These are phyloP conservation scores for Numenius phaeopus DNA, from an alignment of 2,797 vertebrate genomes.

Conservation along the genomic window DNA sequence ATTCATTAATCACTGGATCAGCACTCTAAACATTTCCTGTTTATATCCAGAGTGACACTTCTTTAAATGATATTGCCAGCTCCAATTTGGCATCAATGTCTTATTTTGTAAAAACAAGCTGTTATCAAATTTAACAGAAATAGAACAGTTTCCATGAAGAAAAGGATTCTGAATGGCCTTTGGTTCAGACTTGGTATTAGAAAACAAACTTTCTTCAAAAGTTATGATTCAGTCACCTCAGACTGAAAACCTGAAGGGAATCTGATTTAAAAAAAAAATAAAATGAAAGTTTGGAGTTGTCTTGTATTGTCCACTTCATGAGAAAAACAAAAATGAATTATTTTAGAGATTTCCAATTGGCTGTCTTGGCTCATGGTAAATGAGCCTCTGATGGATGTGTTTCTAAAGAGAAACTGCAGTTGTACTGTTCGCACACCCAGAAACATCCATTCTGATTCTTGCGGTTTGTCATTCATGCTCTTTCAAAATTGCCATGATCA, in stretches of 20 bases:
- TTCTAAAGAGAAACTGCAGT: slow-evolving; percentile 10
- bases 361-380: not conserved
- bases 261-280: not conserved
- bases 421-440: not conserved
- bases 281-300: not conserved
- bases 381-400: not conserved
- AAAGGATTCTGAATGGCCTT: not conserved
- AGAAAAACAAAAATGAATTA: not conserved
- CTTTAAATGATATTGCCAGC: slow-evolving; percentile 48
- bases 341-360: not conserved
- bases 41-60: slow-evolving; percentile 65
- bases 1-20: slow-evolving; percentile 63
- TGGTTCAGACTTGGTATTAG: not conserved
- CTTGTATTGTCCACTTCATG: not conserved
- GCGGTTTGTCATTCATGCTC: not conserved
- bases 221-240: not conserved
- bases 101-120: slow-evolving; percentile 61
- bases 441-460: not conserved
- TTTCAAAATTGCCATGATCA: not conserved
- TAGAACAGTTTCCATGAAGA: slow-evolving; percentile 32
- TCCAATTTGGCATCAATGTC: slow-evolving; percentile 25
- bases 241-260: not conserved
- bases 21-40: slow-evolving; percentile 73
- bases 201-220: not conserved
- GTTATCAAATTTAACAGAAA: slow-evolving; percentile 55